Evolutionary conservation across 2,797 vertebrate genomes (phyloP).

Genomic region (Otolemur crassicaudatus): DNA sequence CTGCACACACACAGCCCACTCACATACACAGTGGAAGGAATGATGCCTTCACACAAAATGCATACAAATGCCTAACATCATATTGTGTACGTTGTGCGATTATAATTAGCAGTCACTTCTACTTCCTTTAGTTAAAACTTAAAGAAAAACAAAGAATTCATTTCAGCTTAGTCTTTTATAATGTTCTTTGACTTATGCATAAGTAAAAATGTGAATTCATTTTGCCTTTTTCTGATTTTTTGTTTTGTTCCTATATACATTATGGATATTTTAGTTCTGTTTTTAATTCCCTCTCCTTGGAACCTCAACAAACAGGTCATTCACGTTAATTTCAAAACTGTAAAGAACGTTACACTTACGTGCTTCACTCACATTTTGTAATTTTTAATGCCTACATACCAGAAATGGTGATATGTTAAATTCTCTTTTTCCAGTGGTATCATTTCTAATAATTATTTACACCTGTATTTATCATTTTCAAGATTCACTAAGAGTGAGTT

Average conservation of each 20-base stretch:
- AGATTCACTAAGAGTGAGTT: neutral
- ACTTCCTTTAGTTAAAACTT: neutral
- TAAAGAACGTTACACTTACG: neutral
- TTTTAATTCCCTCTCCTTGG: neutral
- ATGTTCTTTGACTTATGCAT: neutral
- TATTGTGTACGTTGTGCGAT: neutral
- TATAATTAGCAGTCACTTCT: neutral
- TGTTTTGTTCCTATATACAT: neutral
- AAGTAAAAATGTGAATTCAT: neutral
- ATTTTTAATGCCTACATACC: neutral
- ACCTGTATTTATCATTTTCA: neutral
- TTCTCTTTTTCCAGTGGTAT: neutral
- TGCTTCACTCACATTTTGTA: neutral
- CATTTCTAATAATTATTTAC: neutral
- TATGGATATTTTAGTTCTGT: neutral
- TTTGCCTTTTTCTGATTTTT: neutral
- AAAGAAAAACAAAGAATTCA: neutral
- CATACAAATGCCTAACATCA: neutral
- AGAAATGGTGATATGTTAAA: neutral
- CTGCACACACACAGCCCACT: neutral
- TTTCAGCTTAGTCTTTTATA: neutral
- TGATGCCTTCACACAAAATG: neutral
- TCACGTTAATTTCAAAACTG: neutral
- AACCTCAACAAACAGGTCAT: neutral
- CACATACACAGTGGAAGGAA: neutral